A percentile compares a stretch with the other conserved stretches of the same genome.
Evolutionary conservation across 2,797 vertebrate genomes (phyloP).

Genomic region (Calcarius lapponicus): DNA sequence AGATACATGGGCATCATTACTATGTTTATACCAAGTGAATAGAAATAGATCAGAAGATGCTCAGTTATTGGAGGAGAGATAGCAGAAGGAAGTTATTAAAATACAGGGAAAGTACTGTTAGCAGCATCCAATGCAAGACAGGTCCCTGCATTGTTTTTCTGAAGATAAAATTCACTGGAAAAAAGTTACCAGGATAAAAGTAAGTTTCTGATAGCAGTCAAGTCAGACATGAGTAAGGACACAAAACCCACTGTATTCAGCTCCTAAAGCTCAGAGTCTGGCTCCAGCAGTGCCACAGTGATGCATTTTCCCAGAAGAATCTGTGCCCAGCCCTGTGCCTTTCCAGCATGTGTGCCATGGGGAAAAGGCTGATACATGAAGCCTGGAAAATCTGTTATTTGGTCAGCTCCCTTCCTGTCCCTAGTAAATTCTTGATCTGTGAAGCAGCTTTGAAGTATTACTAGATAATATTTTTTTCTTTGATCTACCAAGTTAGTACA

Average conservation of each 20-base stretch:
- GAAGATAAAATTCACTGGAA: slow-evolving; percentile 86
- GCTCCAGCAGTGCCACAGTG: not conserved
- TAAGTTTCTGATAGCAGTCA: not conserved
- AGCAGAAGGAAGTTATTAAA: slow-evolving; percentile 89
- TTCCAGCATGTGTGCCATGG: not conserved
- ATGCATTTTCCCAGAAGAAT: not conserved
- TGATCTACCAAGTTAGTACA: not conserved
- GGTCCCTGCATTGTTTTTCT: slow-evolving; percentile 84
- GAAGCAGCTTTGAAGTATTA: not conserved
- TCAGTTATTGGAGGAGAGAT: slow-evolving; percentile 79
- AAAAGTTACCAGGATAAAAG: slow-evolving; percentile 57
- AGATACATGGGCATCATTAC: slow-evolving; percentile 62
- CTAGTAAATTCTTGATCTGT: not conserved
- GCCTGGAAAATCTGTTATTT: not conserved
- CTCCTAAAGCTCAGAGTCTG: not conserved
- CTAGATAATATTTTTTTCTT: not conserved
- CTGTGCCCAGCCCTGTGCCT: not conserved
- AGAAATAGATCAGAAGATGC: slow-evolving; percentile 82
- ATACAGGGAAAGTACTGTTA: slow-evolving; percentile 82
- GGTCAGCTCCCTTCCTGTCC: not conserved
- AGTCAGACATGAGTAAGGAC: not conserved
- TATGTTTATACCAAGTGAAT: slow-evolving; percentile 81
- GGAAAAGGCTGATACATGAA: not conserved
- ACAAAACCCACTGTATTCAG: not conserved
- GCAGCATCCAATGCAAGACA: slow-evolving; percentile 78